These are phyloP conservation scores for Pyralis farinalis DNA, from an alignment of 2,888 invertebrate genomes.

Conservation along the genomic window DNA sequence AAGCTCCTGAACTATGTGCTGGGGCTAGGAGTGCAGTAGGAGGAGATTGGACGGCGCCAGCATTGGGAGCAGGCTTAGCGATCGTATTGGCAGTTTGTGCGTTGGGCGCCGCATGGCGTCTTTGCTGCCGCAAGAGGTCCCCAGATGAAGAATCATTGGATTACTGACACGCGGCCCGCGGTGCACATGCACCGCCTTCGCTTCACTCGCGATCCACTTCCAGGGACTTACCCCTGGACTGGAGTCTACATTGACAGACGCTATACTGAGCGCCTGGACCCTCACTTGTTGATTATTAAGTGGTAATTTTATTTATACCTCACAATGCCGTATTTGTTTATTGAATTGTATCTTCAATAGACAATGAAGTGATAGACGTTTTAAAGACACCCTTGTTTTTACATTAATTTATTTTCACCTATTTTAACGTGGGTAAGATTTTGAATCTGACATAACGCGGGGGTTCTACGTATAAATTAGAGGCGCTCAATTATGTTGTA, in stretches of 20 bases:
- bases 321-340: constrained; percentile 20
- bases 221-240: constrained; percentile 68
- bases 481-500: constrained; percentile 61
- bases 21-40: constrained; percentile 67
- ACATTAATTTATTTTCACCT: background rate
- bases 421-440: background rate
- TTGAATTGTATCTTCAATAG: constrained; percentile 1
- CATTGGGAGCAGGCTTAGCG: constrained; percentile 82
- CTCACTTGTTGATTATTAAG: constrained; percentile 48
- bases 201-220: constrained; percentile 66
- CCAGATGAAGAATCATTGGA: constrained; percentile 82
- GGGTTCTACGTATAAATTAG: constrained; percentile 25
- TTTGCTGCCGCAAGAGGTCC: constrained; percentile 81
- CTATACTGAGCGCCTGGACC: constrained; percentile 67
- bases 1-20: constrained; percentile 88
- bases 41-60: constrained; percentile 83
- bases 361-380: background rate
- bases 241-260: constrained; percentile 79
- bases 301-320: constrained; percentile 16
- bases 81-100: constrained; percentile 78
- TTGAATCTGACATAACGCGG: constrained; percentile 7
- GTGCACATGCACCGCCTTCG: constrained; percentile 70
- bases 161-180: constrained; percentile 82
- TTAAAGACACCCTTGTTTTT: background rate
- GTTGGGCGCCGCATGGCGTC: constrained; percentile 80